Conservation (phyloP, 2,113 vertebrate genomes). For the Cephalopterus ornatus region DNA sequence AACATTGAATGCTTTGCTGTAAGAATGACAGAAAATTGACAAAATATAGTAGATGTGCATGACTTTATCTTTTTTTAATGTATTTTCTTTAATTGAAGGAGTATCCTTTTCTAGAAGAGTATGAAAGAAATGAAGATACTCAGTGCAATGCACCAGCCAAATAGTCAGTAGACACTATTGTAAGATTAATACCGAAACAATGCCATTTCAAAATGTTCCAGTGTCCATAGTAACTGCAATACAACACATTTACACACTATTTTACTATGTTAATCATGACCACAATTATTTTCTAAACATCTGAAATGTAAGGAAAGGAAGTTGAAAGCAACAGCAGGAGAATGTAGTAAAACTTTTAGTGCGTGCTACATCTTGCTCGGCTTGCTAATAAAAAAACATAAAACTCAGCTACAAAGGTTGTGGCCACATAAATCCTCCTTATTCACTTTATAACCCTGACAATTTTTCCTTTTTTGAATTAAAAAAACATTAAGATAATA, state of each 20-base stretch:
- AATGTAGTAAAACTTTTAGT: slow-evolving; percentile 53
- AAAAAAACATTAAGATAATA: slow-evolving; percentile 50
- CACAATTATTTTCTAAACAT: slow-evolving; percentile 37
- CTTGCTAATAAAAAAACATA: slow-evolving; percentile 66
- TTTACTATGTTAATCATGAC: slow-evolving; percentile 24
- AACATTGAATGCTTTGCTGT: background rate
- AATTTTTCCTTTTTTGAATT: background rate
- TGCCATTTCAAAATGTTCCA: background rate
- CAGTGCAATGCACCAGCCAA: background rate
- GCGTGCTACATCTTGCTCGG: slow-evolving; percentile 51
- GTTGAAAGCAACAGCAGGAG: slow-evolving; percentile 14
- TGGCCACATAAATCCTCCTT: slow-evolving; percentile 52
- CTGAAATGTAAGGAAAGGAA: slow-evolving; percentile 3
- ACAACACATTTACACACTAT: background rate
- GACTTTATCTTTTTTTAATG: background rate
- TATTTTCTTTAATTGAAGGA: background rate
- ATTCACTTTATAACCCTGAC: slow-evolving; percentile 16
- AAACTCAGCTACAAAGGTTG: slow-evolving; percentile 45
- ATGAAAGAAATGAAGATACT: background rate
- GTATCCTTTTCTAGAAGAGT: background rate
- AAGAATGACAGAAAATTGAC: background rate
- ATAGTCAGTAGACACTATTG: background rate
- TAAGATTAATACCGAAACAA: background rate
- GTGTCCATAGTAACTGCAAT: background rate
- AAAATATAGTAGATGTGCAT: background rate